Base-by-base conservation (phyloP, 2,797 vertebrate species). In the Antrozous pallidus region DNA sequence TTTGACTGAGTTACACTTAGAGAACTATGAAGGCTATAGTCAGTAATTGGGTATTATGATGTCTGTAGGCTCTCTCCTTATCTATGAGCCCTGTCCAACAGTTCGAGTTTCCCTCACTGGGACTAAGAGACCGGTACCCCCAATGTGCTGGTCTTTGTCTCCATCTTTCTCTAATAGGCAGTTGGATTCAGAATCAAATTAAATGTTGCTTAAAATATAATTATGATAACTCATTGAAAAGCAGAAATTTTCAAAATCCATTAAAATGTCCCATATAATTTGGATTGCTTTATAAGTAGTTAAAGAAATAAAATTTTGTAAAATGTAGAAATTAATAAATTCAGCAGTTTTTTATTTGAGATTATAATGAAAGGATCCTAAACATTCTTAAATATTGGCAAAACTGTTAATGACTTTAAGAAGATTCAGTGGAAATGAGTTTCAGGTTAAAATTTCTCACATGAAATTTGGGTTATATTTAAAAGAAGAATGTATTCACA, bases 321-420 rank as follows among this genome's bases (percentile, higher is more conserved):
- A 69, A 40, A 45, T 73, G 6, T 73, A 67, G 2, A 33, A 86
- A n/a, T 84, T 63, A 63, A 56, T 89, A 92, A 89, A 80, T 63
- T 88, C 24, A 93, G 26, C 28, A 77, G 7, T 38, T 73, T 93
- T 1, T 84, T 36, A 82, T 61, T 80, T 84, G 38, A 26, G 4
- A 67, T 87, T 90, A 85, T 69, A 86, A 71, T 47, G n/a, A 94
- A 90, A 51, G 5, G 18, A 75, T 79, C 5, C 70, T 71, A 86
- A 79, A 90, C 58, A 24, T 89, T 65, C 38, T 70, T n/a, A 87
- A 90, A 51, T 70, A 16, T 45, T 80, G 61, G 26, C 63, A 94
- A 86, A 88, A 88, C 58, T 61, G 26, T 31, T 38, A 28, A 49
- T 83, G 28, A 88, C 31, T 87, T 94, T 88, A n/a, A 74, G 91